Evolutionary conservation across 1,140 invertebrate species (phyloP).

Genomic region (Mizuhopecten yessoensis): DNA sequence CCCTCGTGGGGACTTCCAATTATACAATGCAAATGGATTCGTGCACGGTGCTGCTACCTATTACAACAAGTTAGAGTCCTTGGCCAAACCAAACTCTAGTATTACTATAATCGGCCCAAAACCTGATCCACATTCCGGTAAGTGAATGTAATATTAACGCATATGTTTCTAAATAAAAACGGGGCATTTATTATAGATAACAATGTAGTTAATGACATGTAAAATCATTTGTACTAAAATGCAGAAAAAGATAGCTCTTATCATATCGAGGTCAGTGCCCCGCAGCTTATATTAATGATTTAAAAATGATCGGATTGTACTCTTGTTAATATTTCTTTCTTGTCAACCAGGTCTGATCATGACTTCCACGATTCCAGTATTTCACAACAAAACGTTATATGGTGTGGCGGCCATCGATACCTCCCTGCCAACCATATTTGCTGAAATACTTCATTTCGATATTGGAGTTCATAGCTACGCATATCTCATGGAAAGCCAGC

Average conservation of each 20-base stretch:
- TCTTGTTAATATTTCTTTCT: no score
- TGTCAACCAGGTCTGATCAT: slow-evolving; percentile 42
- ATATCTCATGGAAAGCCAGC: slow-evolving; percentile 46
- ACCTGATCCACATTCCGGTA: background rate
- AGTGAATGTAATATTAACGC: background rate
- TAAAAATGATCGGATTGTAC: no score
- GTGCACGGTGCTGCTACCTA: background rate
- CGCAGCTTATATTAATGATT: no score
- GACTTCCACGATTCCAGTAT: slow-evolving; percentile 44
- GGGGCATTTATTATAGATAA: no score
- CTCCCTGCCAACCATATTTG: slow-evolving; percentile 50
- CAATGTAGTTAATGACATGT: no score
- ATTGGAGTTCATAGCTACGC: slow-evolving; percentile 53
- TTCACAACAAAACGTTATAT: slow-evolving; percentile 27
- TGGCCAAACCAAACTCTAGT: background rate
- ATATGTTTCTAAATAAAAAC: no score
- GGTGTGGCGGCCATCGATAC: slow-evolving; percentile 47
- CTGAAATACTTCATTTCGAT: slow-evolving; percentile 50
- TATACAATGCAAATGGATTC: background rate
- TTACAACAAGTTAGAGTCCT: background rate
- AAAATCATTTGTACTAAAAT: no score
- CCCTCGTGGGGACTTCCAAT: background rate
- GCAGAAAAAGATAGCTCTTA: no score
- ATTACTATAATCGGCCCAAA: background rate
- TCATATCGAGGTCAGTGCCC: no score